Conservation (phyloP, 2,113 vertebrate species). For the Uria aalge region DNA sequence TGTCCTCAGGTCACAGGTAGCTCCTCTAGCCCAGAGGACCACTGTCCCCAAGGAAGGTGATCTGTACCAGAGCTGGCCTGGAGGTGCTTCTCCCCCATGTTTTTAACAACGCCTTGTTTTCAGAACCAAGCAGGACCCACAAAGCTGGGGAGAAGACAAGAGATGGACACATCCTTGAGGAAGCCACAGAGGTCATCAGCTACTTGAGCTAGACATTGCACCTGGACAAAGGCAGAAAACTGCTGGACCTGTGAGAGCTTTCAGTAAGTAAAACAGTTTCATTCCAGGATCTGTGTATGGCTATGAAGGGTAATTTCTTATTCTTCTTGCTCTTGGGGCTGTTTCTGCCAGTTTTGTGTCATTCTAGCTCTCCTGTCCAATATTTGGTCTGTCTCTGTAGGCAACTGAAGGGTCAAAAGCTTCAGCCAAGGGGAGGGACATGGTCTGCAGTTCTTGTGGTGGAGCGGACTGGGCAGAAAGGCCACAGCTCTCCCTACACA, state of each 20-base stretch:
- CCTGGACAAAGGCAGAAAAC: not conserved
- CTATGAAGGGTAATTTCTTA: not conserved
- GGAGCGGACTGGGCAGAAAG: not conserved
- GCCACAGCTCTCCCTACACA: not conserved
- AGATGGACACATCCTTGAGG: not conserved
- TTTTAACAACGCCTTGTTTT: not conserved
- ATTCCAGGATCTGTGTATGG: not conserved
- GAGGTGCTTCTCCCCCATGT: not conserved
- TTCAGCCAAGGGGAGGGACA: not conserved
- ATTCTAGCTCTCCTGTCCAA: not conserved
- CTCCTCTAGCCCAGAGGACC: not conserved
- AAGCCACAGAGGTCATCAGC: slow-evolving; percentile 4
- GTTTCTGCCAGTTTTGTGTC: not conserved
- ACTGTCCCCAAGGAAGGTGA: too few species aligned
- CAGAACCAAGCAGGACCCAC: not conserved
- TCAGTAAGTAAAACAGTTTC: not conserved
- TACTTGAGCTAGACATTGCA: not conserved
- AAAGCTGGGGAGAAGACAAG: not conserved
- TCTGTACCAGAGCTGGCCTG: not conserved
- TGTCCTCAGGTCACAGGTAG: not conserved
- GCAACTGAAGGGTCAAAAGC: not conserved
- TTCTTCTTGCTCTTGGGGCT: not conserved
- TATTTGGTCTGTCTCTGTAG: not conserved
- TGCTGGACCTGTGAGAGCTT: not conserved
- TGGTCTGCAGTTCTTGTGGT: not conserved